Percentiles rank a stretch among this genome's conserved stretches.
Conservation (phyloP, 1,140 invertebrate genomes). For the Anoplolepis gracilipes region DNA sequence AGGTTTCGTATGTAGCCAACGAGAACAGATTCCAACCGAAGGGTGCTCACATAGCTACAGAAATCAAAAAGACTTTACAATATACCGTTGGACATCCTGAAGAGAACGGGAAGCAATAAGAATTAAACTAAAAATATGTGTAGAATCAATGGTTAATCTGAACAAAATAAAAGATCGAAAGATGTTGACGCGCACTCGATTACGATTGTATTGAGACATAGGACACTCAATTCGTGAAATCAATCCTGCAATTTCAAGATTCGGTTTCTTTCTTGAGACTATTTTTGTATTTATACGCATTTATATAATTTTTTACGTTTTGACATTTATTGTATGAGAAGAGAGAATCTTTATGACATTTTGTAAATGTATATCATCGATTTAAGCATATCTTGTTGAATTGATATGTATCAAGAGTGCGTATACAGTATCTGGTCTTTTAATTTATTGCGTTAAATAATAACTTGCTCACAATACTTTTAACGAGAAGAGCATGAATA, state of each 20-base stretch:
- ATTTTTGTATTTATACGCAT: slow-evolving; percentile 28
- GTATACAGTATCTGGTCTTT: not conserved
- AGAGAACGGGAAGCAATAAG: slow-evolving; percentile 63
- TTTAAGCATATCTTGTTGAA: not conserved
- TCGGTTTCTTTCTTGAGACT: not conserved
- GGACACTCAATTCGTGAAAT: not conserved
- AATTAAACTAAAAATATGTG: not conserved
- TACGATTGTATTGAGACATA: not conserved
- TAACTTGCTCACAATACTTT: slow-evolving; percentile 35
- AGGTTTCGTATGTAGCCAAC: slow-evolving; percentile 92
- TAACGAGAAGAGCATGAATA: not conserved
- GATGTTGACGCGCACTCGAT: not conserved
- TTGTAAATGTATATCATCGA: slow-evolving; percentile 63
- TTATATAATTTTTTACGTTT: not conserved
- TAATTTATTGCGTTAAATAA: slow-evolving; percentile 12
- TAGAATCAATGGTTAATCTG: not conserved
- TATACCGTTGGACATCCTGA: slow-evolving; percentile 81
- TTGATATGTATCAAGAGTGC: not conserved
- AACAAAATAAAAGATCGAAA: not conserved
- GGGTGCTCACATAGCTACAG: slow-evolving; percentile 91
- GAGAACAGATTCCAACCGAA: slow-evolving; percentile 92
- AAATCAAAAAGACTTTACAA: slow-evolving; percentile 84
- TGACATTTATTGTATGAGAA: not conserved
- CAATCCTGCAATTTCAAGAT: not conserved
- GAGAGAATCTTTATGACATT: not conserved